Percentiles rank a stretch among this genome's conserved stretches.
These are phyloP conservation scores for Sebastolobus altivelis DNA, from an alignment of 2,797 vertebrate species.

Conservation along the genomic window DNA sequence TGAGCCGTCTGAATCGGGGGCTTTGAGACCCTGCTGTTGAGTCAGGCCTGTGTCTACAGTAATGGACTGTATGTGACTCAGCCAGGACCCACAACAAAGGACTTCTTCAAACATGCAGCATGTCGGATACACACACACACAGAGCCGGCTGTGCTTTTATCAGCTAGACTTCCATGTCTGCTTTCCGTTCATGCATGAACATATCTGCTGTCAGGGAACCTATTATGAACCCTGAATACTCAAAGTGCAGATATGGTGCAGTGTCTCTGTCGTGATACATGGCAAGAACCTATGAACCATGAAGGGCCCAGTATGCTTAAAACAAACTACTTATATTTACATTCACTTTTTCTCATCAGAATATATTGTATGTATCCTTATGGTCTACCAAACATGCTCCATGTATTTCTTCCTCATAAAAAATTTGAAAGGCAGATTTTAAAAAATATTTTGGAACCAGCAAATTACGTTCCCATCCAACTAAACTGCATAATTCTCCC, in stretches of 20 bases:
- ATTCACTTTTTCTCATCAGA: not conserved
- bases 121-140: slow-evolving; percentile 34
- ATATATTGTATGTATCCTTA: not conserved
- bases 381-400: not conserved
- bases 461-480: too few relatives aligned
- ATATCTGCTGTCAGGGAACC: slow-evolving; percentile 41
- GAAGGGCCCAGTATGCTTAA: not conserved
- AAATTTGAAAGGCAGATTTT: not conserved
- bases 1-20: slow-evolving; percentile 39
- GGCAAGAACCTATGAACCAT: not conserved
- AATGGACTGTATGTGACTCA: slow-evolving; percentile 28
- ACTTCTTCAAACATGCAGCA: slow-evolving; percentile 47
- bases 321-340: not conserved
- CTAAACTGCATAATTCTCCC: too few relatives aligned
- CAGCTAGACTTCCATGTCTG: slow-evolving; percentile 52
- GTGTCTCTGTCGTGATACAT: slow-evolving; percentile 13
- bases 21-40: slow-evolving; percentile 47
- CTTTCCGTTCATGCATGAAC: slow-evolving; percentile 51
- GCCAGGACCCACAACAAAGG: slow-evolving; percentile 49
- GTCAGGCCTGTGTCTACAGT: slow-evolving; percentile 25
- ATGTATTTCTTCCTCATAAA: not conserved
- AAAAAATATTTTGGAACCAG: not conserved
- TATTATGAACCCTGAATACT: slow-evolving; percentile 22
- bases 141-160: slow-evolving; percentile 42
- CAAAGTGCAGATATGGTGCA: slow-evolving; percentile 11